Conservation (phyloP, 2,797 vertebrate genomes). For the Paramormyrops hopkinsi region DNA sequence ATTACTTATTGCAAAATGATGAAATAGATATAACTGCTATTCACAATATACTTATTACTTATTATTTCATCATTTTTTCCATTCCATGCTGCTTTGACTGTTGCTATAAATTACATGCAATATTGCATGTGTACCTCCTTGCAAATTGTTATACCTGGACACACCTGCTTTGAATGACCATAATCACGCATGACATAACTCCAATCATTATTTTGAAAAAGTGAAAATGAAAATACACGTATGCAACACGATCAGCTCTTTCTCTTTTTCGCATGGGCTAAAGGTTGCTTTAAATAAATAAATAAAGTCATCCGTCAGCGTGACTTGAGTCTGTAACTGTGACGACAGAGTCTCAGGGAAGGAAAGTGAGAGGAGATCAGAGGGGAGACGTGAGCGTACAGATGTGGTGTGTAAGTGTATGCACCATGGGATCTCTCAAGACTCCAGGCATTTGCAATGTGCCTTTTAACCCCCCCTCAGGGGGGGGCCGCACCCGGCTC, state of each 20-base stretch:
- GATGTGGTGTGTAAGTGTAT: not conserved
- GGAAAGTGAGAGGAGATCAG: conserved; percentile 15
- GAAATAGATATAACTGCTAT: not conserved
- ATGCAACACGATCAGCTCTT: not conserved
- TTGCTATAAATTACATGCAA: not conserved
- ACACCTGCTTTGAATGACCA: not conserved
- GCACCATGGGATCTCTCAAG: conserved; percentile 17
- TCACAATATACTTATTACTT: not conserved
- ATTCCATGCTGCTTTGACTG: not conserved
- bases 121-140: not conserved
- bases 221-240: not conserved
- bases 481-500: not conserved
- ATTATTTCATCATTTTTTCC: not conserved
- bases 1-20: not conserved
- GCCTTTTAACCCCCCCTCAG: not conserved
- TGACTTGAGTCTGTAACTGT: not conserved
- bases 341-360: not conserved
- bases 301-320: not conserved
- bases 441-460: conserved; percentile 5
- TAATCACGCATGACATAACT: not conserved
- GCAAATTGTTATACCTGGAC: not conserved
- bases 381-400: not conserved
- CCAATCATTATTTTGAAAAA: not conserved
- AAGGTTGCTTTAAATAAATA: not conserved
- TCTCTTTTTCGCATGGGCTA: not conserved